These are phyloP conservation scores for Polyergus mexicanus DNA, from an alignment of 1,140 invertebrate genomes.

Conservation along the genomic window DNA sequence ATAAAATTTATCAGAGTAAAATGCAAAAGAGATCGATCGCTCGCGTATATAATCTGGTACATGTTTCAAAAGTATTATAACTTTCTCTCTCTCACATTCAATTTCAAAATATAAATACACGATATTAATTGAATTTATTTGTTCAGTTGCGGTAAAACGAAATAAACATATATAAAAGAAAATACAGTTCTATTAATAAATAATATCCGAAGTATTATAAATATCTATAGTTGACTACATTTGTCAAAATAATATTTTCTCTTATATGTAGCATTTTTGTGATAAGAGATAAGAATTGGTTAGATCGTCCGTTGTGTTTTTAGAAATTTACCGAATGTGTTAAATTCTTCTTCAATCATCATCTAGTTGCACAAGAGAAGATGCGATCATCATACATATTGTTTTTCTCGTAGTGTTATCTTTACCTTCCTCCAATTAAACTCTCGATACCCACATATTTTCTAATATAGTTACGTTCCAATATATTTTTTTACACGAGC, in stretches of 20 bases:
- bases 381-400: neutral
- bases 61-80: neutral
- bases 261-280: neutral
- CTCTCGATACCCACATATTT: neutral
- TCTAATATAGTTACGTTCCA: neutral
- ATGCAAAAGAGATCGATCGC: neutral
- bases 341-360: neutral
- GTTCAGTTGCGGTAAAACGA: neutral
- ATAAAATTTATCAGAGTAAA: neutral
- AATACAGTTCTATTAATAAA: slow-evolving; percentile 1
- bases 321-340: neutral
- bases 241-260: slow-evolving; percentile 8
- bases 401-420: neutral
- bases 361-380: neutral
- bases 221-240: neutral
- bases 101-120: slow-evolving; percentile 4
- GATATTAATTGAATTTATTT: neutral
- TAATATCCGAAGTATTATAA: neutral
- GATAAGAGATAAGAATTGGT: neutral
- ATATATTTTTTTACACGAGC: slow-evolving; percentile 19
- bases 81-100: too few relatives aligned
- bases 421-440: neutral
- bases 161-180: neutral
- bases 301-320: neutral
- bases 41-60: neutral